These are phyloP conservation scores for Tragulus kanchil DNA, from an alignment of 2,113 vertebrate species.

Conservation along the genomic window DNA sequence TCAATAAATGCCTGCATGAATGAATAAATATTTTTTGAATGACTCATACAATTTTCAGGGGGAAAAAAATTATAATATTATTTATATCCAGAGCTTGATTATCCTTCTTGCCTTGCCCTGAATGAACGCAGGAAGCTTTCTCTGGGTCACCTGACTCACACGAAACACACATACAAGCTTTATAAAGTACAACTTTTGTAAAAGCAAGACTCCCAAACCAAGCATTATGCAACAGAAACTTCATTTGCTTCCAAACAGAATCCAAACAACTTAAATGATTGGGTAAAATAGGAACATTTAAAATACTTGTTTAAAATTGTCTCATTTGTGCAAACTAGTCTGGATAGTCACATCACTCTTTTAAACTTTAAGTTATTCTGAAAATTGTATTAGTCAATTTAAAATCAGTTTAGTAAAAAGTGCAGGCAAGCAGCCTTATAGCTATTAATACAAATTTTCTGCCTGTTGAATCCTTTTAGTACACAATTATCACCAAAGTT, in stretches of 20 bases:
- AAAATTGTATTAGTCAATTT: not conserved
- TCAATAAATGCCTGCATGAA: not conserved
- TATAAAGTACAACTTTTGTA: not conserved
- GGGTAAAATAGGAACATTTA: not conserved
- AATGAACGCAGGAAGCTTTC: not conserved
- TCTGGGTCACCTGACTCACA: not conserved
- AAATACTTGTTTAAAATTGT: not conserved
- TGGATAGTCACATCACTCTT: not conserved
- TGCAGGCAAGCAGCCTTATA: not conserved
- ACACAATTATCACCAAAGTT: not conserved
- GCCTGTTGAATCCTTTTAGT: not conserved
- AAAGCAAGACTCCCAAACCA: not conserved
- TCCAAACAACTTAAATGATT: not conserved
- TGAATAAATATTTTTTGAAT: slow-evolving; percentile 6
- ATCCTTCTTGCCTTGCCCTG: not conserved
- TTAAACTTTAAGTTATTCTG: not conserved
- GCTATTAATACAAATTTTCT: not conserved
- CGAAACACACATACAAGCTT: not conserved
- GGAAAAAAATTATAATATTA: not conserved
- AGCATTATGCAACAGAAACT: not conserved
- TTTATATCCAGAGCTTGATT: not conserved
- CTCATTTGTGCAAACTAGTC: not conserved
- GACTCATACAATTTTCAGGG: not conserved
- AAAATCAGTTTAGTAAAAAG: not conserved
- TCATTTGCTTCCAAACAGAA: not conserved